Evolutionary conservation across 1,140 invertebrate species (phyloP).

Genomic region (Cryptotermes secundus): DNA sequence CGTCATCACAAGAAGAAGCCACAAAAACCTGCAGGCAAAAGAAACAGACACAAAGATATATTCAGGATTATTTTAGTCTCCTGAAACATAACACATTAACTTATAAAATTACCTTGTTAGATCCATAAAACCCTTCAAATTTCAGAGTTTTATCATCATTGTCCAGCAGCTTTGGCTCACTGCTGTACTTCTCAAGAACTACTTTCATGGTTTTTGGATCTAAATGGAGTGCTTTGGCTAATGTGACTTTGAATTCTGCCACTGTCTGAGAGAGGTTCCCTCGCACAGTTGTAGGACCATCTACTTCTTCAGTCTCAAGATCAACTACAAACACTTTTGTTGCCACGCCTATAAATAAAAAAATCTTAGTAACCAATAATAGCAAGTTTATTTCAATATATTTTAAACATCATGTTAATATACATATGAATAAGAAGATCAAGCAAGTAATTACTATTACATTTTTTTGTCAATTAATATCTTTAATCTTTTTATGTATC

Average conservation of each 20-base stretch:
- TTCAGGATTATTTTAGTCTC: neutral
- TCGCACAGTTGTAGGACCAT: slow-evolving; percentile 61
- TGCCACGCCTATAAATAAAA: slow-evolving; percentile 52
- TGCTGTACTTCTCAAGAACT: slow-evolving; percentile 53
- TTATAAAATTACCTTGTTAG: slow-evolving; percentile 48
- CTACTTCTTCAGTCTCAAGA: slow-evolving; percentile 60
- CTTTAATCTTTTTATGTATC: too few relatives aligned
- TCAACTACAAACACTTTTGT: slow-evolving; percentile 67
- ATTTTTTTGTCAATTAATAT: too few relatives aligned
- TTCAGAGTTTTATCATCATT: slow-evolving; percentile 54
- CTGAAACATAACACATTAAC: neutral
- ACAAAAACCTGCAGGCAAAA: slow-evolving; percentile 39
- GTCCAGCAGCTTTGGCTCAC: slow-evolving; percentile 52
- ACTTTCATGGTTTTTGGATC: slow-evolving; percentile 53
- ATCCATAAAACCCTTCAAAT: slow-evolving; percentile 52
- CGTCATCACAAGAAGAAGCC: slow-evolving; percentile 34
- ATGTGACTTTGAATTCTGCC: slow-evolving; percentile 59
- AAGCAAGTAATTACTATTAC: too few relatives aligned
- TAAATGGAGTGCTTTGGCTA: slow-evolving; percentile 52
- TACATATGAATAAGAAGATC: too few relatives aligned
- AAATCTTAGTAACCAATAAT: neutral
- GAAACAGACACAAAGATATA: slow-evolving; percentile 14
- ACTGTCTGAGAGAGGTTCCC: slow-evolving; percentile 59
- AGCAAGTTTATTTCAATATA: too few relatives aligned
- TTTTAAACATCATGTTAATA: too few relatives aligned